Conservation (phyloP, 2,797 vertebrate genomes). For the Apogon talboti region DNA sequence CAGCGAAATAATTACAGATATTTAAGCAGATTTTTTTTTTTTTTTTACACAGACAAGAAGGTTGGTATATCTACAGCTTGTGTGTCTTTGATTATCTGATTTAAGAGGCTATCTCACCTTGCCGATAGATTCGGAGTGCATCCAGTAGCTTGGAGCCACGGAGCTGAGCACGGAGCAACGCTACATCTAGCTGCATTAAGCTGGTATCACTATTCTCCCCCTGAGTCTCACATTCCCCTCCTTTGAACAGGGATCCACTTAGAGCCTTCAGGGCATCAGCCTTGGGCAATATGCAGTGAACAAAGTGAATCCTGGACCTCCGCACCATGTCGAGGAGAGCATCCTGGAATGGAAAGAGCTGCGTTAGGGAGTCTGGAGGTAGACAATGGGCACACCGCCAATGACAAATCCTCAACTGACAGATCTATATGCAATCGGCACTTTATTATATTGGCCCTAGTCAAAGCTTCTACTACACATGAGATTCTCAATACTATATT, state of each 20-base stretch:
- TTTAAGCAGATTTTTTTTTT: neutral
- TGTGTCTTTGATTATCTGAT: neutral
- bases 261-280: constrained; percentile 84
- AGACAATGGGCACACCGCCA: constrained; percentile 4
- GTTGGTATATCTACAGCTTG: neutral
- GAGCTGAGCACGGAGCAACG: constrained; percentile 93
- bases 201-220: constrained; percentile 89
- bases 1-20: neutral
- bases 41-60: neutral
- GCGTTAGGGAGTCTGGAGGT: constrained; percentile 22
- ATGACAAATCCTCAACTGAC: constrained; percentile 5
- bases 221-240: constrained; percentile 86
- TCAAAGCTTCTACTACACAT: no score
- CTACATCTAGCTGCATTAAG: constrained; percentile 93
- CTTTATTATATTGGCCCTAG: neutral
- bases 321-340: constrained; percentile 95
- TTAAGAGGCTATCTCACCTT: constrained; percentile 84
- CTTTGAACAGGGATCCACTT: constrained; percentile 81
- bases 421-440: neutral
- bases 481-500: no score
- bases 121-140: constrained; percentile 93
- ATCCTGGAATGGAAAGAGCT: constrained; percentile 83
- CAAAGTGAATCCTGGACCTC: constrained; percentile 93
- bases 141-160: constrained; percentile 93
- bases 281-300: constrained; percentile 95